Evolutionary conservation across 1,140 invertebrate species (phyloP), one percentile per base, ranked within the genome.

Genomic region (Babylonia areolata): DNA sequence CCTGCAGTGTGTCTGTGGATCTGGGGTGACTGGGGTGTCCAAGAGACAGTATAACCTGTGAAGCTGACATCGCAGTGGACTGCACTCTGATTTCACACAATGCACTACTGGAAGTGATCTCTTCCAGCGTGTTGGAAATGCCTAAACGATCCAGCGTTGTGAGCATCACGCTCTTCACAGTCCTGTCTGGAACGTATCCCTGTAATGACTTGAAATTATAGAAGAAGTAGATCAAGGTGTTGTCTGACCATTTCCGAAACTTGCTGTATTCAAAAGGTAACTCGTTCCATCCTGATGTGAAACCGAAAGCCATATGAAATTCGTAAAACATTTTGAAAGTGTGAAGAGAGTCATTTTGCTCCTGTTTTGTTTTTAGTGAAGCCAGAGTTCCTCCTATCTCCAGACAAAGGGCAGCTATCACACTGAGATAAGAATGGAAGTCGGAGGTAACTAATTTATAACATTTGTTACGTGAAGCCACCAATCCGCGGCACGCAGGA

Each of bases 381-480:
- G 78, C 39, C 37, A 79, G 78, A 11, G 28, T 11, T 31, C 78
- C 78, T 23, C 58, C 58, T 28, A 23, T 20, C 20, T 12, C 23
- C 58, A 23, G 17, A 23, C 58, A 64, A 64, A 23, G 5, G 12
- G 6, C 20, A 28, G 9, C 17, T 17, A 42, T 42, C 17, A 39
- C 0, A 9, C 2, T 31, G 42, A 28, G 28, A 6, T 17, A 42
- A 42, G 12, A n/a, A 28, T 20, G 20, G 20, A 2, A 33, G 6
- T 31, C 39, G 2, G 9, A 6, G 1, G 12, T 69, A 11, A 73
- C 33, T 33, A 35, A 73, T 37, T 12, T 37, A 20, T 35, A 73
- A 37, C 71, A 73, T 37, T 37, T 73, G 71, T 73, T 9, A 37
- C 71, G 31, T 37, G 71, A 73, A 31, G 80, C 80, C 23, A 81